These are phyloP conservation scores for Catharus fuscescens DNA, from an alignment of 2,113 vertebrate species.

Conservation along the genomic window DNA sequence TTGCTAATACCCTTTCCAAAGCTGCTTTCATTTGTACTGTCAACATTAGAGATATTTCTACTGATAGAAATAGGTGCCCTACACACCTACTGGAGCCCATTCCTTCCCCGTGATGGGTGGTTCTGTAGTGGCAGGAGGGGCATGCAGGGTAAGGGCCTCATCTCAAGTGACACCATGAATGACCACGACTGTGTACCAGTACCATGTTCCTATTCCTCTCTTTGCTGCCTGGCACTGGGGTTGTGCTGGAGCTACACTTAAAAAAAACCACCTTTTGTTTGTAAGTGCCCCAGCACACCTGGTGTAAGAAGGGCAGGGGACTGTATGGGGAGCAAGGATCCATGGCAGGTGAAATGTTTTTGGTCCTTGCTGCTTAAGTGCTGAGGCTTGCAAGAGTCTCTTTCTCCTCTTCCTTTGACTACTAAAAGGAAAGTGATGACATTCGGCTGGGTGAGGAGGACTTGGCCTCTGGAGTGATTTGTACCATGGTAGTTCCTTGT, in stretches of 20 bases:
- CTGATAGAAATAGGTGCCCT: background rate
- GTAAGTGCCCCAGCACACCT: background rate
- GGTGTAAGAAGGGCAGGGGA: background rate
- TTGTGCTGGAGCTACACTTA: rapidly evolving
- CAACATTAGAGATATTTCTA: background rate
- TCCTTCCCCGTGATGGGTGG: background rate
- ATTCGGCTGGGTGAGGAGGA: background rate
- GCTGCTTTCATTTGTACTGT: background rate
- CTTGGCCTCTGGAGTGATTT: background rate
- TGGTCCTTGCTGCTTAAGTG: background rate
- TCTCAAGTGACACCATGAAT: background rate
- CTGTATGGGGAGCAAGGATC: background rate
- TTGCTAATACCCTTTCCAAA: background rate
- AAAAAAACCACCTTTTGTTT: background rate
- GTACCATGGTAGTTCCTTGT: background rate
- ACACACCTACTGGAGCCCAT: background rate
- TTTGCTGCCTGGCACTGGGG: background rate
- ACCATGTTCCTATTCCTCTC: background rate
- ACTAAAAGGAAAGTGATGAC: background rate
- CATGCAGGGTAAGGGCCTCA: background rate
- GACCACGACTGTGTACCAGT: background rate
- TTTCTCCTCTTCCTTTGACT: background rate
- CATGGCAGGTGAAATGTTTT: background rate
- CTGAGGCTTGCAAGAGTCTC: background rate
- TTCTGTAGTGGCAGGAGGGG: background rate